Evolutionary conservation across 2,888 invertebrate species (phyloP).

Genomic region (Drosophila vallismaia): DNA sequence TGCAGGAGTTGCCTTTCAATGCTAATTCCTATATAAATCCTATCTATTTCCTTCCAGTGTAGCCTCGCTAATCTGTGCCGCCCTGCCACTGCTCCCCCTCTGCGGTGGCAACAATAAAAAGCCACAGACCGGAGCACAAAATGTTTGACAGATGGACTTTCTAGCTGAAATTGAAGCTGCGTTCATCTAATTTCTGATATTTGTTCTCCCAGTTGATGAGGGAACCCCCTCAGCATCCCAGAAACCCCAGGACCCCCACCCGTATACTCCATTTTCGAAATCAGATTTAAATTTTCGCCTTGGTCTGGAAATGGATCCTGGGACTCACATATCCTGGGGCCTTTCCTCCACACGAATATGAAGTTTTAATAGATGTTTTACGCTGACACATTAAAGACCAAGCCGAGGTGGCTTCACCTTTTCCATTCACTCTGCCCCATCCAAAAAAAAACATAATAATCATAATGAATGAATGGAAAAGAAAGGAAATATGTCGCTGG

Average conservation of each 20-base stretch:
- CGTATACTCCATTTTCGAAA: slow-evolving; percentile 20
- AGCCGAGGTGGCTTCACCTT: slow-evolving; percentile 5
- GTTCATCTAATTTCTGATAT: slow-evolving; percentile 71
- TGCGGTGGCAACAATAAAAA: slow-evolving; percentile 53
- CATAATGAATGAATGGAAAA: slow-evolving; percentile 28
- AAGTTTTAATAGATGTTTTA: slow-evolving; percentile 63
- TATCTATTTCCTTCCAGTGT: slow-evolving; percentile 9
- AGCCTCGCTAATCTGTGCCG: background rate
- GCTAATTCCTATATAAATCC: no score
- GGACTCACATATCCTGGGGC: slow-evolving; percentile 26
- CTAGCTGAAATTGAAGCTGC: slow-evolving; percentile 44
- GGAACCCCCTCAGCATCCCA: background rate
- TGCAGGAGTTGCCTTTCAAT: no score
- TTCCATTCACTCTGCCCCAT: background rate
- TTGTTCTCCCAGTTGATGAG: slow-evolving; percentile 44
- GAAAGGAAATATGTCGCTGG: slow-evolving; percentile 1
- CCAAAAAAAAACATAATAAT: slow-evolving; percentile 20
- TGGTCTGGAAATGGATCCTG: slow-evolving; percentile 5
- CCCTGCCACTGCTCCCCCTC: background rate
- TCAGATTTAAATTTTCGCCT: slow-evolving; percentile 22
- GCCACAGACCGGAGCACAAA: slow-evolving; percentile 54
- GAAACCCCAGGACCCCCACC: background rate
- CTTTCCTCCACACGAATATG: slow-evolving; percentile 39
- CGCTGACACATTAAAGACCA: slow-evolving; percentile 58
- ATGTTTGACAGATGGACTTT: slow-evolving; percentile 73